Conservation (phyloP, 1,140 invertebrate species). For the Cherax destructor region DNA sequence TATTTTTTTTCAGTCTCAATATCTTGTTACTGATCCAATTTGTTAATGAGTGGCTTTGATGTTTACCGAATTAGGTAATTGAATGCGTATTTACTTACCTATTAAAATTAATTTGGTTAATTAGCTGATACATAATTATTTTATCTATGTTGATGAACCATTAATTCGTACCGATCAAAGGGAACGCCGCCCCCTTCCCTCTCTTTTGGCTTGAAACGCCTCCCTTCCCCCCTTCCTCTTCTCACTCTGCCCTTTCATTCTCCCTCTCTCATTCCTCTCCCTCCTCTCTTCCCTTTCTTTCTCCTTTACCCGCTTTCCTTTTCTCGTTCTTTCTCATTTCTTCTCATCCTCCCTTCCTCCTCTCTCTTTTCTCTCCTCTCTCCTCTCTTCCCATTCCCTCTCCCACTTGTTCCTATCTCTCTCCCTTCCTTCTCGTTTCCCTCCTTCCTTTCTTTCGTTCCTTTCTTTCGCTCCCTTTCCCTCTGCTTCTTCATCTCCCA, state of each 20-base stretch:
- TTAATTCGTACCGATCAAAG: slow-evolving; percentile 42
- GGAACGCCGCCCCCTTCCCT: not conserved
- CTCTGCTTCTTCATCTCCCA: not conserved
- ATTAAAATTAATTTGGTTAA: slow-evolving; percentile 47
- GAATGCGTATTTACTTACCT: slow-evolving; percentile 25
- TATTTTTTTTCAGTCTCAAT: not conserved
- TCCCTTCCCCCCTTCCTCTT: not conserved
- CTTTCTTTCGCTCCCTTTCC: not conserved
- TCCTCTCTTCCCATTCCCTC: not conserved
- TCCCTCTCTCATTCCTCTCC: not conserved
- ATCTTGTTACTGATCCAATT: slow-evolving; percentile 19
- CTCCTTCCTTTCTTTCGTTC: not conserved
- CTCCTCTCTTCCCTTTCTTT: not conserved
- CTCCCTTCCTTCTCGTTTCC: not conserved
- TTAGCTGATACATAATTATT: slow-evolving; percentile 46
- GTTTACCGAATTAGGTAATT: slow-evolving; percentile 26
- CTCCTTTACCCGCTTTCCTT: not conserved
- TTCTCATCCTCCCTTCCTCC: not conserved
- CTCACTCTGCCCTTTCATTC: not conserved
- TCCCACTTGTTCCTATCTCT: not conserved
- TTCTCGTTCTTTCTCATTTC: not conserved
- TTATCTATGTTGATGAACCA: slow-evolving; percentile 35
- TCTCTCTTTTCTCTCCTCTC: not conserved
- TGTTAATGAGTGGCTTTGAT: slow-evolving; percentile 46
- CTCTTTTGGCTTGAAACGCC: not conserved